Base-by-base conservation (phyloP, 2,797 vertebrate genomes). In the Falco rusticolus region DNA sequence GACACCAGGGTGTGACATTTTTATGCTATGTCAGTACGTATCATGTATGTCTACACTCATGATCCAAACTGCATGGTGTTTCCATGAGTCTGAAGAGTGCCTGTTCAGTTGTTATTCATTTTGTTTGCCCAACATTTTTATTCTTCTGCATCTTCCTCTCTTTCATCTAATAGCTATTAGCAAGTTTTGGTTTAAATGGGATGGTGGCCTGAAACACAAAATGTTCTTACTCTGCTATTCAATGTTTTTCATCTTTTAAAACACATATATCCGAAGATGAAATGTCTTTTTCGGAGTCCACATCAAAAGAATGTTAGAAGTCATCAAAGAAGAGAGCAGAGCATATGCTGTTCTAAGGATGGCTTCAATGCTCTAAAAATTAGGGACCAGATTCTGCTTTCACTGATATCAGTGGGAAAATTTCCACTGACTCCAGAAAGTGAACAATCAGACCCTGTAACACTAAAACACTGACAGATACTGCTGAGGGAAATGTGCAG, bases 291-390 rank as follows among this genome's bases (percentile, higher is more conserved):
- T 97, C 92, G 87, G 95, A 98, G 96, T 98, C 96, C 83, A 98
- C 97, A 98, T 98, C 98, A 98, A 98, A 99, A 97, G 93, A 87
- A 96, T 98, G 98, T 98, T 98, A 98, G 97, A 98, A 98, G 96
- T 98, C 98, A 98, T 98, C 96, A 97, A 98, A 97, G 74, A 87
- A 83, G 74, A 95, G 97, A 95, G 87, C 41, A 80, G 76, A 96
- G 93, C 96, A 96, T 96, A 90, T 43, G 34, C n/a, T 96, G 15
- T 82, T 95, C 50, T 94, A 89, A 97, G 94, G 96, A 96, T 80
- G 82, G 83, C 96, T 98, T 98, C 98, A 97, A 94, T 98, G 96
- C 94, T 94, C 88, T 96, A 72, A 96, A 96, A 98, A 83, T 79
- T 65, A 79, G n/a, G 77, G 29, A 13, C 31, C 76, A 84, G n/a